Conservation (phyloP, 2,113 vertebrate genomes). For the Sylvicapra grimmia region DNA sequence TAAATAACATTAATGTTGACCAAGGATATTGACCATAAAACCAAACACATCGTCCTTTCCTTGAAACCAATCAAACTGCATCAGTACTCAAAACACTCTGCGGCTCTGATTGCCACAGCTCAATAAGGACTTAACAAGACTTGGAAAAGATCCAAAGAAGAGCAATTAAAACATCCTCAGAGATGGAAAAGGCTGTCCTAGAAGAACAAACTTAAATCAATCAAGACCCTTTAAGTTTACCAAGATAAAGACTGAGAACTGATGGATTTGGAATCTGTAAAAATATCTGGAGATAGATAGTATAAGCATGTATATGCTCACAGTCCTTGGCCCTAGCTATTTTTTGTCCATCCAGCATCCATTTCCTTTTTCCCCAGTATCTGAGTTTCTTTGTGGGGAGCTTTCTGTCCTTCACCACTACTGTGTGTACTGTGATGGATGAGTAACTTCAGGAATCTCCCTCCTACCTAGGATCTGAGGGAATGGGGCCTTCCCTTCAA, state of each 20-base stretch:
- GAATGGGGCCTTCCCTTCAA: neutral
- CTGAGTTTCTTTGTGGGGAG: neutral
- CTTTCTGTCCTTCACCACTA: neutral
- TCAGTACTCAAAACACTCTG: neutral
- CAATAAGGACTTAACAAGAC: slow-evolving; percentile 39
- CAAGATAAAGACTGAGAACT: slow-evolving; percentile 1
- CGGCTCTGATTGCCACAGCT: neutral
- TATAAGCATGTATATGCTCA: neutral
- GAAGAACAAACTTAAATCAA: slow-evolving; percentile 31
- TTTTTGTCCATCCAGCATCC: neutral
- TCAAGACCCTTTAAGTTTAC: neutral
- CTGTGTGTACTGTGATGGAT: neutral
- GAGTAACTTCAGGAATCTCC: neutral
- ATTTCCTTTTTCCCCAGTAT: neutral
- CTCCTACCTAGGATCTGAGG: neutral
- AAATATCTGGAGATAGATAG: neutral
- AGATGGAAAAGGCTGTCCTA: neutral
- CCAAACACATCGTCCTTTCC: neutral
- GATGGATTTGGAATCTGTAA: neutral
- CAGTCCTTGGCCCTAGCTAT: neutral
- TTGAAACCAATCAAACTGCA: neutral
- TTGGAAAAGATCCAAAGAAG: slow-evolving; percentile 7
- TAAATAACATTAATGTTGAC: neutral
- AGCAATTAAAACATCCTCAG: slow-evolving; percentile 42
- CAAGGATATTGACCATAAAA: neutral